These are phyloP conservation scores for Ataeniobius toweri DNA, from an alignment of 2,797 vertebrate genomes.

Conservation along the genomic window DNA sequence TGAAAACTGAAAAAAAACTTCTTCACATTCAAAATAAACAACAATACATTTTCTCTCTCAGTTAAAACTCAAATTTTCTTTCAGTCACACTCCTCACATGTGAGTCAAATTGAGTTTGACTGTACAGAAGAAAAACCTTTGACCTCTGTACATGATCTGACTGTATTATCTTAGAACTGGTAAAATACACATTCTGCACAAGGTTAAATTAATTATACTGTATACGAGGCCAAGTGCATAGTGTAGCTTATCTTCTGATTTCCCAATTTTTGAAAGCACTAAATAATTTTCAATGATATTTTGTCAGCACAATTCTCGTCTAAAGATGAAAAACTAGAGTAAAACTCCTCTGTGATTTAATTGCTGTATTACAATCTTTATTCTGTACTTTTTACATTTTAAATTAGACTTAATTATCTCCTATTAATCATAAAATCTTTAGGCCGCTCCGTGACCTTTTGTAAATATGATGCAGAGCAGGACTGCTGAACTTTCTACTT, in stretches of 20 bases:
- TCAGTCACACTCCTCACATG: background rate
- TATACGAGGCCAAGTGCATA: background rate
- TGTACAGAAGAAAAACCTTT: background rate
- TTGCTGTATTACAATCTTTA: background rate
- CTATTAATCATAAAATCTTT: background rate
- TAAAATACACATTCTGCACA: background rate
- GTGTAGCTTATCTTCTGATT: background rate
- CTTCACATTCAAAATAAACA: background rate
- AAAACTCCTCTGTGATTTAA: background rate
- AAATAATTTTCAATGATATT: background rate
- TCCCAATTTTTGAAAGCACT: background rate
- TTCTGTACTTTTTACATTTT: background rate
- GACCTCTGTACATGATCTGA: background rate
- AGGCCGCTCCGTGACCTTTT: conserved; percentile 2
- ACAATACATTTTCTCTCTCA: conserved; percentile 1
- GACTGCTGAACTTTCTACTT: conserved; percentile 37
- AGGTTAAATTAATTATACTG: background rate
- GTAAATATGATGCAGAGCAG: conserved; percentile 20
- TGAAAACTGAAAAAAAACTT: background rate
- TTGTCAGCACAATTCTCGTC: background rate
- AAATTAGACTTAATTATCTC: background rate
- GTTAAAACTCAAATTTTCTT: conserved; percentile 4
- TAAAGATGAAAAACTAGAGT: background rate
- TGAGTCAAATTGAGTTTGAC: background rate
- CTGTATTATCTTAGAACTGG: background rate